Evolutionary conservation across 2,113 vertebrate species (phyloP).

Genomic region (Symphodus melops): DNA sequence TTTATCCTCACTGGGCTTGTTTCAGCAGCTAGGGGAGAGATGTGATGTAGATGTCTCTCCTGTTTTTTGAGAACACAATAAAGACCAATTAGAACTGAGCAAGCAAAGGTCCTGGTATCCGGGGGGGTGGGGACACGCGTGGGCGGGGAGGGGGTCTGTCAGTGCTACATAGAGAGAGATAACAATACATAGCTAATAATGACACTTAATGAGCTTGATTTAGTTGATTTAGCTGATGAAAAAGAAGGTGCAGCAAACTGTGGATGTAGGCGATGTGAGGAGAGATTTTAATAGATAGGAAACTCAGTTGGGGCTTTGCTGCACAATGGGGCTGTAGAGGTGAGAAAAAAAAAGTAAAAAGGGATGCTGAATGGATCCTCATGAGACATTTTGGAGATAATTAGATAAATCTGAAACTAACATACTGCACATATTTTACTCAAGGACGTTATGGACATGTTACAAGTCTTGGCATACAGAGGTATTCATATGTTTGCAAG

Average conservation of each 20-base stretch:
- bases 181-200: conserved; percentile 86
- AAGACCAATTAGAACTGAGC: conserved; percentile 76
- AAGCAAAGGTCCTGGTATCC: conserved; percentile 79
- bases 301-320: conserved; percentile 79
- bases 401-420: conserved; percentile 80
- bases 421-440: conserved; percentile 70
- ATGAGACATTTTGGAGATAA: conserved; percentile 83
- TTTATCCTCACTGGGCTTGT: conserved; percentile 13
- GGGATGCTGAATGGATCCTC: conserved; percentile 82
- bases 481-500: conserved; percentile 52
- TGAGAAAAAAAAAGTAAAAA: conserved; percentile 78
- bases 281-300: conserved; percentile 84
- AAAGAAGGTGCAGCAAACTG: conserved; percentile 83
- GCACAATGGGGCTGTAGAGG: conserved; percentile 81
- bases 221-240: conserved; percentile 82
- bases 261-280: conserved; percentile 79
- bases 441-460: conserved; percentile 76
- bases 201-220: conserved; percentile 85
- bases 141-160: conserved; percentile 81
- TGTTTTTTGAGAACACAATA: conserved; percentile 57
- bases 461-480: conserved; percentile 53
- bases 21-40: neutral
- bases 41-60: conserved; percentile 20
- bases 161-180: conserved; percentile 77
- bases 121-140: conserved; percentile 65